phyloP scores from a whole-genome alignment of 2,888 invertebrate genomes.

The Axea sp. region DNA sequence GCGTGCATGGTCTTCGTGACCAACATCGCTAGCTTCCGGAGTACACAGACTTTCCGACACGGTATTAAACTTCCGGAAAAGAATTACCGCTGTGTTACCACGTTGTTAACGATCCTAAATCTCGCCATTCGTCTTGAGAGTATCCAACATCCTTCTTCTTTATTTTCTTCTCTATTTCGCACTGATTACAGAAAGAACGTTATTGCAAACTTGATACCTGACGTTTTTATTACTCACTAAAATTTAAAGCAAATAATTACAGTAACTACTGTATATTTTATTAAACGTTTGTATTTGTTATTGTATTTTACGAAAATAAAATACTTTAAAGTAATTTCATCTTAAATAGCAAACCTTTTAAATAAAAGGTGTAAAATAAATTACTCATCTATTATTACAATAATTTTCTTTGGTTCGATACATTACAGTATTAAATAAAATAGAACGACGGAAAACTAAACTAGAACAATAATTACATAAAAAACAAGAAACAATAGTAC shows the following conservation, averaged over 20 bases:
- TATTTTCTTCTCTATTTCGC: slow-evolving; percentile 56
- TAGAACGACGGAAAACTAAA: slow-evolving; percentile 13
- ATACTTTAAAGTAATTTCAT: slow-evolving; percentile 1
- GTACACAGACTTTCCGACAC: slow-evolving; percentile 67
- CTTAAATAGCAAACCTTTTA: not conserved
- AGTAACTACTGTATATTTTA: slow-evolving; percentile 28
- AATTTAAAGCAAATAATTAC: slow-evolving; percentile 43
- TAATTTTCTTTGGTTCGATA: too few relatives aligned
- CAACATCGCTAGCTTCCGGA: slow-evolving; percentile 53
- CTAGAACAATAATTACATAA: slow-evolving; percentile 30
- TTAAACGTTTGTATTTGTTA: slow-evolving; percentile 17
- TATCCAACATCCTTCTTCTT: slow-evolving; percentile 55
- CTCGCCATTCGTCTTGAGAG: slow-evolving; percentile 62
- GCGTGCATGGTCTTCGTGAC: slow-evolving; percentile 62
- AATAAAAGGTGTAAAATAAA: too few relatives aligned
- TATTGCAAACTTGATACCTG: slow-evolving; percentile 34
- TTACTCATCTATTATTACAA: too few relatives aligned
- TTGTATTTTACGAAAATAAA: slow-evolving; percentile 2
- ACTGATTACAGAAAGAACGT: slow-evolving; percentile 53
- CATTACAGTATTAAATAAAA: slow-evolving; percentile 1
- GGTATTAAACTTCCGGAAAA: slow-evolving; percentile 70
- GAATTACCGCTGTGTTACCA: slow-evolving; percentile 66
- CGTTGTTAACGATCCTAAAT: slow-evolving; percentile 65
- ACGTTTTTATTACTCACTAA: slow-evolving; percentile 44
- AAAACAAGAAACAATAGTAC: too few relatives aligned